Conservation (phyloP, 2,888 invertebrate species). For the Scrobipalpa atriplicella region DNA sequence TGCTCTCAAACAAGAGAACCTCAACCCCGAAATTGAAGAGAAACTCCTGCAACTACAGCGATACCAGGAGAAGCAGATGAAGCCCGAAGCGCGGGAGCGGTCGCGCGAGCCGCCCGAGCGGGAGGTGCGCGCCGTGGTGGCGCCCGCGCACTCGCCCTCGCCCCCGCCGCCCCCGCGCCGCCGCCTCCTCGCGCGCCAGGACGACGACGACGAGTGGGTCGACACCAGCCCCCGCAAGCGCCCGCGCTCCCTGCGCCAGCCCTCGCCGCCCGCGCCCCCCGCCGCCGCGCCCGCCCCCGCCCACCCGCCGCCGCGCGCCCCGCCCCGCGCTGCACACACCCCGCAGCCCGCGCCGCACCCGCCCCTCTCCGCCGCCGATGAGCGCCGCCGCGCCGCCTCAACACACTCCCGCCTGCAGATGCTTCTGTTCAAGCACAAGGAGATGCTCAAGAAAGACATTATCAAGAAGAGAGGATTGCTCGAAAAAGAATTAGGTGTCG, state of each 20-base stretch:
- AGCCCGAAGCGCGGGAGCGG: conserved; percentile 72
- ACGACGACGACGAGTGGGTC: conserved; percentile 75
- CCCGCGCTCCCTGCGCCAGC: conserved; percentile 42
- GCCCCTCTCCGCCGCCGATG: conserved; percentile 58
- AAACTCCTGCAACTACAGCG: conserved; percentile 94
- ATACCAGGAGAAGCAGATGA: conserved; percentile 91
- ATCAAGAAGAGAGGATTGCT: conserved; percentile 94
- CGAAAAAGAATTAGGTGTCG: conserved; percentile 94
- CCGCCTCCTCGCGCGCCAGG: conserved; percentile 55
- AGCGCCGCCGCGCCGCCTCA: conserved; percentile 80
- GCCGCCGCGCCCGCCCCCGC: conserved; percentile 65
- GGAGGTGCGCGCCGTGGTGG: conserved; percentile 35
- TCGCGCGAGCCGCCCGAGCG: conserved; percentile 63
- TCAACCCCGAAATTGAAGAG: conserved; percentile 96
- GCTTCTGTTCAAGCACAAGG: conserved; percentile 93
- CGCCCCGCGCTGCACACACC: conserved; percentile 31
- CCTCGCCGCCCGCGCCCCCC: conserved; percentile 40
- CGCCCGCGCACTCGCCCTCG: conserved; percentile 51
- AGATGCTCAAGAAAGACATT: conserved; percentile 95
- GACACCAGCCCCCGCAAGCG: conserved; percentile 69
- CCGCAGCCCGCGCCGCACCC: conserved; percentile 40
- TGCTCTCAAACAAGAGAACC: conserved; percentile 94
- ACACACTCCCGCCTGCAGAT: conserved; percentile 86
- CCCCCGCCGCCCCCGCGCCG: conserved; percentile 50
- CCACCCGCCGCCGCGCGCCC: conserved; percentile 36